Evolutionary conservation across 2,797 vertebrate species (phyloP).

Genomic region (Yasuhikotakia modesta): DNA sequence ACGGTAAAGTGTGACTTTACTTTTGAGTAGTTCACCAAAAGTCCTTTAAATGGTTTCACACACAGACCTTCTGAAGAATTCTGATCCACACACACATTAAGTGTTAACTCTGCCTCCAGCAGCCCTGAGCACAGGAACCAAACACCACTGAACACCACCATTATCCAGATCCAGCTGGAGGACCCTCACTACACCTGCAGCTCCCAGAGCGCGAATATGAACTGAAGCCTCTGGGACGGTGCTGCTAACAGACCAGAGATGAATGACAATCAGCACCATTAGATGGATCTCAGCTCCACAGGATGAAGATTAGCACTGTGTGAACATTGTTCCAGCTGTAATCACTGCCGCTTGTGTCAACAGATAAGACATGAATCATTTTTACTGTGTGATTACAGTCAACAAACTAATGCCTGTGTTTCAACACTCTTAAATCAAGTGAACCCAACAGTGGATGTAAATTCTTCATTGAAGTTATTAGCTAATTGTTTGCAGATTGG

Average conservation of each 20-base stretch:
- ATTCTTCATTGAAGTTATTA: constrained; percentile 34
- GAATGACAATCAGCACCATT: constrained; percentile 18
- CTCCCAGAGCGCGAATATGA: constrained; percentile 11
- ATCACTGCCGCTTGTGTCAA: constrained; percentile 57
- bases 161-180: constrained; percentile 6
- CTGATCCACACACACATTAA: background rate
- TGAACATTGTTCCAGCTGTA: constrained; percentile 49
- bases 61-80: background rate
- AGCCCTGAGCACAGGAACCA: constrained; percentile 10
- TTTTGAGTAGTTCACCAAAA: constrained; percentile 35
- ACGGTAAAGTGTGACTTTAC: background rate
- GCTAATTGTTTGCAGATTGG: constrained; percentile 39
- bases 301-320: constrained; percentile 41
- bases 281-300: constrained; percentile 10
- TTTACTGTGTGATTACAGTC: constrained; percentile 51
- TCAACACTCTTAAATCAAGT: constrained; percentile 22
- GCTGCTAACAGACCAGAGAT: background rate
- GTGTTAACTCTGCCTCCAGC: constrained; percentile 22
- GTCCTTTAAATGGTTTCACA: background rate
- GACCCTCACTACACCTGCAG: constrained; percentile 13
- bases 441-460: constrained; percentile 39
- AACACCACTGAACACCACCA: background rate
- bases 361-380: constrained; percentile 53
- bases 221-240: background rate
- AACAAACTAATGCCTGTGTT: constrained; percentile 37